Percentiles rank a stretch among this genome's conserved stretches.
Evolutionary conservation across 2,797 vertebrate species (phyloP).

Genomic region (Eremophila alpestris): DNA sequence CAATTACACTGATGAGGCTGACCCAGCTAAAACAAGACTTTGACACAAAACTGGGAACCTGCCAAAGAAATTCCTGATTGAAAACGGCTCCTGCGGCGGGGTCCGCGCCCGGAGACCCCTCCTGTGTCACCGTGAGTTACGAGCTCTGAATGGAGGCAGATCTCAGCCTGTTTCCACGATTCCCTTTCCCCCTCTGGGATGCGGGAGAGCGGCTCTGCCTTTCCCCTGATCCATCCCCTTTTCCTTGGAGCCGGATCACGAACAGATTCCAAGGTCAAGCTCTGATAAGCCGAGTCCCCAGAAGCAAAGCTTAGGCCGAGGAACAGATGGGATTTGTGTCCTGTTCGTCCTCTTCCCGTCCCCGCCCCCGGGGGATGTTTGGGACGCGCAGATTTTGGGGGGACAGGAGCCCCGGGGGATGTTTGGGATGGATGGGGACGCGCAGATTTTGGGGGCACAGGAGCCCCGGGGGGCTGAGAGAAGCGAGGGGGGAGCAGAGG

Average conservation of each 20-base stretch:
- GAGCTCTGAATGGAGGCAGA: neutral
- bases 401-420: neutral
- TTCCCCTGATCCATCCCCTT: neutral
- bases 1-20: neutral
- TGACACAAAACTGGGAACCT: slow-evolving; percentile 6
- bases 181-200: neutral
- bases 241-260: neutral
- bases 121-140: slow-evolving; percentile 15
- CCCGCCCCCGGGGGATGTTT: rapidly evolving
- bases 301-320: rapidly evolving
- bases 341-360: neutral
- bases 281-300: neutral
- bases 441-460: rapidly evolving
- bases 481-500: neutral
- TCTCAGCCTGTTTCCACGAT: neutral
- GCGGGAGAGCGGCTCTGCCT: neutral
- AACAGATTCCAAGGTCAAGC: neutral
- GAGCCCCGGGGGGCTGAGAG: rapidly evolving
- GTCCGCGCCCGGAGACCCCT: neutral
- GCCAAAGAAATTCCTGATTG: slow-evolving; percentile 47
- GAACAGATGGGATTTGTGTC: neutral
- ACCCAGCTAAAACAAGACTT: neutral
- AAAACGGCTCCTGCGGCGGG: slow-evolving; percentile 26
- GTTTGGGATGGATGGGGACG: rapidly evolving
- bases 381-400: neutral